Evolutionary conservation across 2,113 vertebrate species (phyloP).

Genomic region (Columbina picui): DNA sequence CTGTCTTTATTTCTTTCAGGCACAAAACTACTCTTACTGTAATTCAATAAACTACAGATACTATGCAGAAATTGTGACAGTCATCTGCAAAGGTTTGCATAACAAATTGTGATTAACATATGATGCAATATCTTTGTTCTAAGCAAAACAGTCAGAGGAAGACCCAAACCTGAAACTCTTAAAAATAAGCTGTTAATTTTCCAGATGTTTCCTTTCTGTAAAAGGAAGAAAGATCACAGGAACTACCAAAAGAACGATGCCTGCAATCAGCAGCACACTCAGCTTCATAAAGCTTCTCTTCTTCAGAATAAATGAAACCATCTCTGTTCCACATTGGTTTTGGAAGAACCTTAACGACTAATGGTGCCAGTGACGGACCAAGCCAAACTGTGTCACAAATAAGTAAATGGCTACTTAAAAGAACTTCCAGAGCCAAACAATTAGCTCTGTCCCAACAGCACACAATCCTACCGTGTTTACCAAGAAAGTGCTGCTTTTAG

Average conservation of each 20-base stretch:
- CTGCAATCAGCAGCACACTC: neutral
- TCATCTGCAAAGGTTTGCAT: neutral
- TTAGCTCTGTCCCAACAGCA: neutral
- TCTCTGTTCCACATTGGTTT: neutral
- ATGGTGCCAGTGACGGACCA: neutral
- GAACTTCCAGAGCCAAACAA: neutral
- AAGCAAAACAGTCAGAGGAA: neutral
- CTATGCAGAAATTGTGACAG: neutral
- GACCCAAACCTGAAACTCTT: neutral
- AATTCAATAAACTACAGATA: neutral
- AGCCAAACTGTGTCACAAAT: neutral
- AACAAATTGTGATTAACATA: neutral
- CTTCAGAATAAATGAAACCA: neutral
- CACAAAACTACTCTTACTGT: neutral
- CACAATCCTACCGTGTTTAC: rapidly evolving
- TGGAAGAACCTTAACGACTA: neutral
- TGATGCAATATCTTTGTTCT: neutral
- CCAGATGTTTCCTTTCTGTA: neutral
- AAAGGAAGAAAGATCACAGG: neutral
- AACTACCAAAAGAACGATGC: neutral
- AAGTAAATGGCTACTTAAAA: neutral
- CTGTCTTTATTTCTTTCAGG: neutral
- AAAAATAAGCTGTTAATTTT: neutral
- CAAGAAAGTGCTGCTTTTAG: rapidly evolving
- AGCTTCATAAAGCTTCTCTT: neutral